Evolutionary conservation across 2,888 invertebrate genomes (phyloP).

Genomic region (Odontomyia ornata): DNA sequence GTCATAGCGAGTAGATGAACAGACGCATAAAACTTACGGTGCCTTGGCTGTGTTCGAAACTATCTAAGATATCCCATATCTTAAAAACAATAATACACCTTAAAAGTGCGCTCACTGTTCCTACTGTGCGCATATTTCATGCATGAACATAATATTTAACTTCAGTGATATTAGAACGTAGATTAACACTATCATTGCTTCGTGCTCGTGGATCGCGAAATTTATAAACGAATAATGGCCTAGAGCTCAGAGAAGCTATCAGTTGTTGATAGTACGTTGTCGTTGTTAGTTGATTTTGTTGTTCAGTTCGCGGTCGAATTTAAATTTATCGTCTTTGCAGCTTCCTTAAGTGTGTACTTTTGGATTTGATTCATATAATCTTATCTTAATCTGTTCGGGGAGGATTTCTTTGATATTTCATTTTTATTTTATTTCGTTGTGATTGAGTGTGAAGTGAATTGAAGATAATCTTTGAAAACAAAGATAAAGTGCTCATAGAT

Average conservation of each 20-base stretch:
- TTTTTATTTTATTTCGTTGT: neutral
- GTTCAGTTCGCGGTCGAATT: conserved; percentile 3
- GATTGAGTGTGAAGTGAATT: neutral
- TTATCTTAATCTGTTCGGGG: conserved; percentile 19
- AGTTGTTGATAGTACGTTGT: conserved; percentile 36
- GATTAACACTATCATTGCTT: conserved; percentile 1
- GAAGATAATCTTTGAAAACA: conserved; percentile 7
- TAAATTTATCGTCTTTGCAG: neutral
- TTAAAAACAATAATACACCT: neutral
- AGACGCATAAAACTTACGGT: neutral
- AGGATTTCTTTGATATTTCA: neutral
- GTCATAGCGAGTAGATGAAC: neutral
- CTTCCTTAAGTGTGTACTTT: conserved; percentile 11
- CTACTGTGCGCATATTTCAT: neutral
- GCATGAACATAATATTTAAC: neutral
- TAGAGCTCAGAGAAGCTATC: conserved; percentile 13
- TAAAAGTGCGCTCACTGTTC: neutral
- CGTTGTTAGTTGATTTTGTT: neutral
- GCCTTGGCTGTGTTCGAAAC: neutral
- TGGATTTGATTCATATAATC: neutral
- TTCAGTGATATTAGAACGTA: neutral
- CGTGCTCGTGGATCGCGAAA: neutral
- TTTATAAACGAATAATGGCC: neutral
- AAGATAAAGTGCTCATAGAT: neutral
- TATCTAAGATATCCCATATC: neutral